Percentiles rank a stretch among this genome's conserved stretches.
Conservation (phyloP, 2,113 vertebrate species). For the Melanotaenia duboulayi region DNA sequence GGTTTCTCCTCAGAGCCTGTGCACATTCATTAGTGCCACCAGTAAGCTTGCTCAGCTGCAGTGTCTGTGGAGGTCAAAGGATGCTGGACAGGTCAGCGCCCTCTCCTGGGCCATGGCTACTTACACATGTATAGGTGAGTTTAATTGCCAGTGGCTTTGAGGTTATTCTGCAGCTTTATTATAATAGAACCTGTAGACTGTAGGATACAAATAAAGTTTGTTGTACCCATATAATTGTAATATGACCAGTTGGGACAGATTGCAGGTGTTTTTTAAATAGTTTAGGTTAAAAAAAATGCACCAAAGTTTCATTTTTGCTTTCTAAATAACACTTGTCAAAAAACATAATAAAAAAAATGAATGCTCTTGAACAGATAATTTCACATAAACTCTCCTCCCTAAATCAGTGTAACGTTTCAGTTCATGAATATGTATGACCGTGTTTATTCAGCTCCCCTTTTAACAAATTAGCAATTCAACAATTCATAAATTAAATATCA, state of each 20-base stretch:
- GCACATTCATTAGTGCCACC: constrained; percentile 88
- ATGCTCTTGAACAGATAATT: neutral
- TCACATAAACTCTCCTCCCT: constrained; percentile 10
- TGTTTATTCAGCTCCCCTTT: constrained; percentile 27
- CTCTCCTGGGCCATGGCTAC: constrained; percentile 89
- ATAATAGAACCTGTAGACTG: too few species aligned
- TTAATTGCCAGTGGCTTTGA: too few species aligned
- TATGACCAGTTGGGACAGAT: too few species aligned
- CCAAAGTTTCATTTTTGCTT: too few species aligned
- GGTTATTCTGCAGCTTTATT: too few species aligned
- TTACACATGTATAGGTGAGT: constrained; percentile 89
- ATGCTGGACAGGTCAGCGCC: constrained; percentile 87
- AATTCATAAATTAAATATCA: constrained; percentile 50
- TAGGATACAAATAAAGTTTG: too few species aligned
- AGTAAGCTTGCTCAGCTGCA: constrained; percentile 92
- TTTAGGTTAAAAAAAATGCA: too few species aligned
- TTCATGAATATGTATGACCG: constrained; percentile 33
- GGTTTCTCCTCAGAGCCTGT: constrained; percentile 83
- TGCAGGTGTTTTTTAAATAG: too few species aligned
- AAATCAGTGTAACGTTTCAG: neutral
- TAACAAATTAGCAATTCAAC: constrained; percentile 33
- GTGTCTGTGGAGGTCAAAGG: constrained; percentile 87
- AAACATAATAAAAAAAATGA: neutral
- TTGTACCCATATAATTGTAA: too few species aligned
- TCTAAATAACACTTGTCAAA: too few species aligned